Base-by-base conservation (phyloP, 2,888 invertebrate genomes). In the Chalcis sispes region DNA sequence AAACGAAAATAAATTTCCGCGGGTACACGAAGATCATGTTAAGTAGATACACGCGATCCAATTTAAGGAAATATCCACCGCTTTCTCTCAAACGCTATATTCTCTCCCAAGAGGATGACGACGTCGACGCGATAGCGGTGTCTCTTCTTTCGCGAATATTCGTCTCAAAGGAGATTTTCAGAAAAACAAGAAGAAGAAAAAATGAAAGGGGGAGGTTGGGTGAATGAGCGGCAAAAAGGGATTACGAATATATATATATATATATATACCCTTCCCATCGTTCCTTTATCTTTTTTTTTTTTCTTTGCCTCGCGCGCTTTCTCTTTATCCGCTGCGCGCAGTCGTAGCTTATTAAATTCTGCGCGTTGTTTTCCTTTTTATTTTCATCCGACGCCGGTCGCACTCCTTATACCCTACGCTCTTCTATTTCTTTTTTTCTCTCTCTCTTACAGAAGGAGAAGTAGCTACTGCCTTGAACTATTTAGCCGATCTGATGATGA, bases 41-140 rank as follows among this genome's bases (percentile, higher is more conserved):
- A 82, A 81, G 80, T 80, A 79, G 81, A 79, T 79, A 79, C 80
- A 78, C 72, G 75, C 80, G 78, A 84, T 84, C 82, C 82, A 84
- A 85, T 85, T 85, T 83, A 84, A 84, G 80, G 79, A 81, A n/a
- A 81, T 83, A 83, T 81, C 75, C 73, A 66, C 70, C 62, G 25
- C 52, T 70, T 59, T 72, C 72, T 50, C 61, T 58, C 46, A 48
- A 71, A 64, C 59, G 75, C 59, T 65, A 66, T 72, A 46, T 62
- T 29, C 67, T 67, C 67, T 76, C 78, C 67, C 69, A 56, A 67
- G 77, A 46, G 67, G 32, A 42, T 1, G 48, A 8, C 27, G 48
- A 2, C 52, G 65, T 1, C 36, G 23, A 20, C 50, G n/a, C n/a
- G n/a, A n/a, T n/a, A n/a, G n/a, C n/a, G n/a, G n/a, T n/a, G n/a